phyloP scores from a whole-genome alignment of 2,797 vertebrate species.

The Periparus ater region DNA sequence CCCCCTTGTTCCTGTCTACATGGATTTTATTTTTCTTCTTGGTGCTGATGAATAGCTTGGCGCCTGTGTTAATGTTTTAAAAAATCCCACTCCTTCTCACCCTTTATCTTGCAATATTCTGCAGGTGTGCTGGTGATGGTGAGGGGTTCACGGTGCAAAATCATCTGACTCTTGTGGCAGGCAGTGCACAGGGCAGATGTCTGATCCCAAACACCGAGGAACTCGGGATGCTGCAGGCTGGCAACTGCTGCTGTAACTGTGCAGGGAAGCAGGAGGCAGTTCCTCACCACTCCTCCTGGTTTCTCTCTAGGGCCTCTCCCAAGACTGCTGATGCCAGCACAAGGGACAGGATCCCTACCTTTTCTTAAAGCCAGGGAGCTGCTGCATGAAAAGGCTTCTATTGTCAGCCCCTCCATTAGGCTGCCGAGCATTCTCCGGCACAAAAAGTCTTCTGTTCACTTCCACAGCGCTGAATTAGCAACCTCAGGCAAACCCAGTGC shows the following conservation, averaged over 20 bases:
- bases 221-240: not conserved
- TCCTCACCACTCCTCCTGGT: not conserved
- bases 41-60: not conserved
- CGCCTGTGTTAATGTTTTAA: not conserved
- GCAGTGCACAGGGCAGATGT: not conserved
- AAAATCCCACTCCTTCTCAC: not conserved
- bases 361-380: not conserved
- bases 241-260: not conserved
- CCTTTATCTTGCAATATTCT: not conserved
- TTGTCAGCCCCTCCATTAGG: constrained; percentile 22
- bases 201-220: not conserved
- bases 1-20: not conserved
- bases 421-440: not conserved
- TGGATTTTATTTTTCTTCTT: not conserved
- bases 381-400: constrained; percentile 28
- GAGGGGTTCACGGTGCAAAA: not conserved
- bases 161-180: not conserved
- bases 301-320: not conserved
- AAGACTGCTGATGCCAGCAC: constrained; percentile 27
- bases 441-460: constrained; percentile 52
- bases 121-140: not conserved
- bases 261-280: not conserved
- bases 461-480: not conserved
- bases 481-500: not conserved
- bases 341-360: constrained; percentile 25